A percentile compares a stretch with the other conserved stretches of the same genome.
These are phyloP conservation scores for human DNA, from an alignment of 2,113 vertebrate species.

Conservation along the genomic window GRCh38 chr6:60648501-60649000, in stretches of 20 bases:
- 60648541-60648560: neutral
- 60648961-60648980: neutral
- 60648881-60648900: neutral
- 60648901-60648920: neutral
- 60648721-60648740: neutral
- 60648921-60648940: neutral
- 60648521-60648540: neutral
- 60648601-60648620: neutral
- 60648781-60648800: neutral
- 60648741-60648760: neutral
- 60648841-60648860: neutral
- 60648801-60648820: neutral
- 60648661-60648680: neutral
- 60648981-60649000: neutral
- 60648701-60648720: too few relatives aligned
- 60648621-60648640: neutral
- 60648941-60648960: neutral
- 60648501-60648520: neutral
- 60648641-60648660: neutral
- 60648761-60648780: neutral
- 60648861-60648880: neutral
- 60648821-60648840: neutral
- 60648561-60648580: neutral
- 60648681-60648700: neutral
- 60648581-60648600: neutral